Evolutionary conservation across 2,888 invertebrate genomes (phyloP).

Genomic region (Volucella zonaria): DNA sequence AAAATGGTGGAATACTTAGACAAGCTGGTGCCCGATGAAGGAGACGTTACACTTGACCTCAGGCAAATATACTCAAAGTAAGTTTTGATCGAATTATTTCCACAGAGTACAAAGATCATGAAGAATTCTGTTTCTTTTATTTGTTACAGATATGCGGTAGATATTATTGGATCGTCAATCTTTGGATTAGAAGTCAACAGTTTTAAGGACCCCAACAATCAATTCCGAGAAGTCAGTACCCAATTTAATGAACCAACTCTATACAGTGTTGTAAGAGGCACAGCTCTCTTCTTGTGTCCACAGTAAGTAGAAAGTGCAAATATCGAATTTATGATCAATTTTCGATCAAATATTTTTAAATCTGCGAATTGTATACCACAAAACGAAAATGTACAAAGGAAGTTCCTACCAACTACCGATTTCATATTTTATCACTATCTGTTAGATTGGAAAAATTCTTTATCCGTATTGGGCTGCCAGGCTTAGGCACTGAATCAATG

Average conservation of each 20-base stretch:
- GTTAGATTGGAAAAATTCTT: slow-evolving; percentile 76
- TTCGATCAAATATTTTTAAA: too few species aligned
- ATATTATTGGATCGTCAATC: slow-evolving; percentile 83
- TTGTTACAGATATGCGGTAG: slow-evolving; percentile 81
- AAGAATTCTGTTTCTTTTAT: not conserved
- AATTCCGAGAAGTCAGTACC: slow-evolving; percentile 78
- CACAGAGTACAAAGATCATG: not conserved
- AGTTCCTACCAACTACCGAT: too few species aligned
- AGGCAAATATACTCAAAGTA: slow-evolving; percentile 77
- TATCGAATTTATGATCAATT: too few species aligned
- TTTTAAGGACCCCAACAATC: slow-evolving; percentile 80
- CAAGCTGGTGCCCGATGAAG: slow-evolving; percentile 77
- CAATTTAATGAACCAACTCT: slow-evolving; percentile 58
- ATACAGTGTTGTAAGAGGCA: slow-evolving; percentile 71
- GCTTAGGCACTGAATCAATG: slow-evolving; percentile 77
- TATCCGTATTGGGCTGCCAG: slow-evolving; percentile 73
- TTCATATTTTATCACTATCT: not conserved
- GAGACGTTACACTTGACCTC: slow-evolving; percentile 83
- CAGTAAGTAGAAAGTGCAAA: slow-evolving; percentile 75
- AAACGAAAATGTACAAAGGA: too few species aligned
- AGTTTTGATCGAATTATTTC: slow-evolving; percentile 63
- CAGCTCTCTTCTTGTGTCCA: slow-evolving; percentile 77
- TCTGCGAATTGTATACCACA: too few species aligned
- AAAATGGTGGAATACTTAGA: slow-evolving; percentile 83
- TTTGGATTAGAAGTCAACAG: slow-evolving; percentile 83